Base-by-base conservation (phyloP, 1,140 invertebrate species). In the Drosophila truncata region DNA sequence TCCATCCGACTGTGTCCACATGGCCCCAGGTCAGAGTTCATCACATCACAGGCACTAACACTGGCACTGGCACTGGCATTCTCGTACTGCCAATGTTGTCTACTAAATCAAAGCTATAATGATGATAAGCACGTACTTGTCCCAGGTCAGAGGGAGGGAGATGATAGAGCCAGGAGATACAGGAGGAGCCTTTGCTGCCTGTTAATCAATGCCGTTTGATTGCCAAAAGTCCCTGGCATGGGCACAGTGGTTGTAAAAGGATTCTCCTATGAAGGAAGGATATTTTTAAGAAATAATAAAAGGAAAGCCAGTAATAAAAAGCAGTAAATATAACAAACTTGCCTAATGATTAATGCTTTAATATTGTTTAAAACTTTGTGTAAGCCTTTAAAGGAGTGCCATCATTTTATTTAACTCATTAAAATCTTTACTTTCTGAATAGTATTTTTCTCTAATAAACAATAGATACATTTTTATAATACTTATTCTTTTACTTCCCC, bases 81-180 rank as follows among this genome's bases (percentile, higher is more conserved):
- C 35, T 60, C 39, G 25, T 14, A 39, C 37, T 35, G 58, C 42
- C 64, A 62, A 75, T 67, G 65, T 73, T 87, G 80, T 63, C 58
- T 77, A 88, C 77, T 88, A 88, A 88, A 88, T 88, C 84, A 88
- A 88, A 78, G 84, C 85, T 71, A 69, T 84, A 88, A 88, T 88
- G 84, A 88, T 88, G 80, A 88, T 87, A 83, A 88, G 80, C 84
- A 87, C 84, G 84, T 88, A 84, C 67, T 72, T 72, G 62, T 37
- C 14, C 20, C 52, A 35, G 33, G 33, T 61, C 62, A 57, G 47
- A 42, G 25, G 47, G 4, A 4, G 23, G 7, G 44, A 44, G 14
- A 7, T 37, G 33, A 25, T 64, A 14, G 4, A 59, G 27, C 25
- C 39, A 59, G 25, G 25, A 20, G 14, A 33, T 33, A 62, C 27